These are phyloP conservation scores for Malacoctenus gilli DNA, from an alignment of 2,797 vertebrate genomes.

Conservation along the genomic window DNA sequence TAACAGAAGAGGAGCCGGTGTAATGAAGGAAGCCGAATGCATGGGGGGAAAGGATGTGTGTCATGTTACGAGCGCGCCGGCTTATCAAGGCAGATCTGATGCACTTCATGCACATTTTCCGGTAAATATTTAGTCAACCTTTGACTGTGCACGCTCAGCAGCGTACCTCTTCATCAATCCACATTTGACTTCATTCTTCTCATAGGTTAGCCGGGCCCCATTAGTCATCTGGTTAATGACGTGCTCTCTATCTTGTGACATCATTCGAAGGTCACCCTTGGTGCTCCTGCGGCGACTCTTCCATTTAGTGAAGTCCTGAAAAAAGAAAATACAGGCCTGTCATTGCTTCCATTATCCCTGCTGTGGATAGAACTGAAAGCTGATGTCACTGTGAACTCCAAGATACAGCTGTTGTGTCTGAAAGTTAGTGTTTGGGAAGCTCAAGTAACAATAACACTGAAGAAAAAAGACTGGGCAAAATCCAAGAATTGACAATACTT, in stretches of 20 bases:
- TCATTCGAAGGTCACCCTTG: constrained; percentile 87
- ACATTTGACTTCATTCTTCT: constrained; percentile 70
- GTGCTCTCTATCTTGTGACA: constrained; percentile 89
- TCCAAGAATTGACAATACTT: too few relatives aligned
- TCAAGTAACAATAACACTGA: too few relatives aligned
- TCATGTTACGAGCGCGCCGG: constrained; percentile 43
- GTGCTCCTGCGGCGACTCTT: constrained; percentile 89
- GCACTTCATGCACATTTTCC: neutral
- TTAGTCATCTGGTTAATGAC: constrained; percentile 68
- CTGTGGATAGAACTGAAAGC: too few relatives aligned
- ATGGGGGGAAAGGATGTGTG: neutral
- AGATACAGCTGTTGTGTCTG: too few relatives aligned
- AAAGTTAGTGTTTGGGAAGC: too few relatives aligned
- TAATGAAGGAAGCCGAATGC: constrained; percentile 35
- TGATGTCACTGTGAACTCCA: too few relatives aligned
- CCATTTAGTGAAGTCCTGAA: constrained; percentile 93
- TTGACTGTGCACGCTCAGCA: neutral
- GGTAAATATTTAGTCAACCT: neutral
- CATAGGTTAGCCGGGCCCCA: constrained; percentile 61
- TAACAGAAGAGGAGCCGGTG: constrained; percentile 44
- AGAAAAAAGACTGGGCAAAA: too few relatives aligned
- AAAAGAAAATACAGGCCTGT: too few relatives aligned
- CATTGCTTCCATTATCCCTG: too few relatives aligned
- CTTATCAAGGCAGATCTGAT: constrained; percentile 6
- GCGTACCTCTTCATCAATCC: constrained; percentile 84